Evolutionary conservation across 2,888 invertebrate species (phyloP).

Genomic region (Lydus trimaculatus): DNA sequence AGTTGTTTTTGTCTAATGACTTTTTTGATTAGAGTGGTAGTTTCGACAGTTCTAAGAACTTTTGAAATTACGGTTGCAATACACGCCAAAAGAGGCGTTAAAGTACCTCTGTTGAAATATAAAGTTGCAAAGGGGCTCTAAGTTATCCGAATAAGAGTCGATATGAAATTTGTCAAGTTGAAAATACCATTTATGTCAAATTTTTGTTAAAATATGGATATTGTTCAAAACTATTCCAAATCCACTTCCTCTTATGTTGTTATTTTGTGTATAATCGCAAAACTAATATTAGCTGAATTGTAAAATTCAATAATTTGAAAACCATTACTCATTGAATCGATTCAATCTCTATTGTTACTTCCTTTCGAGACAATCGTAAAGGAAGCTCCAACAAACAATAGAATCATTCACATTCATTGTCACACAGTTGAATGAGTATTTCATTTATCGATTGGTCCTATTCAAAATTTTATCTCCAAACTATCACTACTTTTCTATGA

Average conservation of each 20-base stretch:
- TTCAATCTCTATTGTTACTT: constrained; percentile 13
- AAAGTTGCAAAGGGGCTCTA: constrained; percentile 21
- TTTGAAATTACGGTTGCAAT: constrained; percentile 15
- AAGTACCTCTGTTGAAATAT: constrained; percentile 23
- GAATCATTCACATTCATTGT: constrained; percentile 16
- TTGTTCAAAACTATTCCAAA: constrained; percentile 17
- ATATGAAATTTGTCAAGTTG: constrained; percentile 34
- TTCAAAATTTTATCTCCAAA: not conserved
- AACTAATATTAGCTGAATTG: not conserved
- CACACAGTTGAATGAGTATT: constrained; percentile 20
- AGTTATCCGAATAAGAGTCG: constrained; percentile 28
- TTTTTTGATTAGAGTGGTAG: not conserved
- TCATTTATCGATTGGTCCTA: constrained; percentile 20
- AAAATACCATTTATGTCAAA: constrained; percentile 29
- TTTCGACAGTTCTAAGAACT: constrained; percentile 12
- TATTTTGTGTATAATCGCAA: not conserved
- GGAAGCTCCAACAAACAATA: constrained; percentile 19
- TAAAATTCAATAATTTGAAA: constrained; percentile 12
- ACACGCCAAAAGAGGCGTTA: constrained; percentile 23
- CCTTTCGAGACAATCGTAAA: constrained; percentile 15
- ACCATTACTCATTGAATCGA: constrained; percentile 10
- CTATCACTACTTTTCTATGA: not conserved
- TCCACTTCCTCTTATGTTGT: not conserved
- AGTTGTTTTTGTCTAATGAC: not conserved
- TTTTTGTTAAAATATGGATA: constrained; percentile 31